Evolutionary conservation across 2,113 vertebrate genomes (phyloP).

Genomic region (Narcine bancroftii): DNA sequence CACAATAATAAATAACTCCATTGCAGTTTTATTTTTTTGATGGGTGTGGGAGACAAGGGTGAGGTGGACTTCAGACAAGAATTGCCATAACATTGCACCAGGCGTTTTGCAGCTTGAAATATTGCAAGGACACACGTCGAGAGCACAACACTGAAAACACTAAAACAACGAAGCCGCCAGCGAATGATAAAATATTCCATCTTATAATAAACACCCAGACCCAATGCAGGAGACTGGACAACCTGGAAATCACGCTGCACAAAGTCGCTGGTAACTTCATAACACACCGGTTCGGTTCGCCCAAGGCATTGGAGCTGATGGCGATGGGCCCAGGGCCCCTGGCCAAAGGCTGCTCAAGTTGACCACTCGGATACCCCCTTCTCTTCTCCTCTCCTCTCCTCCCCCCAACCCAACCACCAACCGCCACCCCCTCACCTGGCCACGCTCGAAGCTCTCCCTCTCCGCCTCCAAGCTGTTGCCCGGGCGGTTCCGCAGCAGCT

Average conservation of each 20-base stretch:
- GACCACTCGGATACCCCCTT: background rate
- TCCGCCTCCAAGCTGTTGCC: constrained; percentile 24
- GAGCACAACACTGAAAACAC: background rate
- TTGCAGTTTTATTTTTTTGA: no score
- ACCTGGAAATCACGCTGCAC: background rate
- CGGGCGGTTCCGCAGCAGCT: background rate
- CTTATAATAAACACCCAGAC: background rate
- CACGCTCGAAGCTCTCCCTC: constrained; percentile 5
- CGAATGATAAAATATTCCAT: no score
- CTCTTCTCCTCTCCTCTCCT: background rate
- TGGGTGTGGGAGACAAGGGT: no score
- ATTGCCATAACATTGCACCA: background rate
- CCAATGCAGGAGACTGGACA: background rate
- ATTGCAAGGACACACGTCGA: background rate
- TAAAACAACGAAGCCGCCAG: background rate
- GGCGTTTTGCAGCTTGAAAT: background rate
- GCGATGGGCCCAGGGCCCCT: no score
- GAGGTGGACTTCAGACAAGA: background rate
- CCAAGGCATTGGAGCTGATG: background rate
- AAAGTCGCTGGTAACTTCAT: no score
- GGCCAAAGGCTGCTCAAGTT: background rate
- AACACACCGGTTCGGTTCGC: background rate
- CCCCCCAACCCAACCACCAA: background rate
- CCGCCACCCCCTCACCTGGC: background rate
- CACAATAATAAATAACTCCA: background rate